Conservation (phyloP, 2,113 vertebrate species). For the Ameiurus melas region DNA sequence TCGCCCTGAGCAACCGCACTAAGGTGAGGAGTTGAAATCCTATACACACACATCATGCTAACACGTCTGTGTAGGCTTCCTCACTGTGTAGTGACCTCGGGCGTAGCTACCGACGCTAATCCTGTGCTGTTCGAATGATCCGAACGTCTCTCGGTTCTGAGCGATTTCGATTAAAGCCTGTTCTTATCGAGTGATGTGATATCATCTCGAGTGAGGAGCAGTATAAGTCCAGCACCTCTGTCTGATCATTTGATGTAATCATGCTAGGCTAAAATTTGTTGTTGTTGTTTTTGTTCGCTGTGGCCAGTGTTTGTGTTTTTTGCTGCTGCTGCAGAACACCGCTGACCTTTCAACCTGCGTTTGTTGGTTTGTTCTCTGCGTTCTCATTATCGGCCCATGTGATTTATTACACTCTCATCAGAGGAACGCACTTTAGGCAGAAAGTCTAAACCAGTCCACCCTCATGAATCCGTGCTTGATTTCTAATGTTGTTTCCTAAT, state of each 20-base stretch:
- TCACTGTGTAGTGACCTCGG: not conserved
- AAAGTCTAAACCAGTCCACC: not conserved
- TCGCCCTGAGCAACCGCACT: constrained; percentile 93
- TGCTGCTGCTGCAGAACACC: not conserved
- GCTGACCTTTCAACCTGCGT: constrained; percentile 8
- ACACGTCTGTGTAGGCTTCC: constrained; percentile 5
- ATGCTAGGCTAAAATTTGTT: not conserved
- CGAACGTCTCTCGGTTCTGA: too few relatives aligned
- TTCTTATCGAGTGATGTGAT: not conserved
- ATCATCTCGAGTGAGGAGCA: not conserved
- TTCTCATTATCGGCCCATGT: not conserved
- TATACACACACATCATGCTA: constrained; percentile 33
- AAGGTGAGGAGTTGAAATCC: constrained; percentile 83
- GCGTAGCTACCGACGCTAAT: too few relatives aligned
- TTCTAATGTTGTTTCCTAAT: not conserved
- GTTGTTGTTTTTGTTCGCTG: not conserved
- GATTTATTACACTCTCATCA: constrained; percentile 39
- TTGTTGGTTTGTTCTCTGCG: not conserved
- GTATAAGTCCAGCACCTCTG: not conserved
- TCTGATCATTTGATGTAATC: not conserved
- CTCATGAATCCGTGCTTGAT: not conserved
- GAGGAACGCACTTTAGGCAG: constrained; percentile 7
- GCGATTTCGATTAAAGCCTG: too few relatives aligned
- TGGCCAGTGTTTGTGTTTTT: too few relatives aligned
- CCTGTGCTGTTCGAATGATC: not conserved